Conservation (phyloP, 2,888 invertebrate species). For the Orchesellides sinensis region DNA sequence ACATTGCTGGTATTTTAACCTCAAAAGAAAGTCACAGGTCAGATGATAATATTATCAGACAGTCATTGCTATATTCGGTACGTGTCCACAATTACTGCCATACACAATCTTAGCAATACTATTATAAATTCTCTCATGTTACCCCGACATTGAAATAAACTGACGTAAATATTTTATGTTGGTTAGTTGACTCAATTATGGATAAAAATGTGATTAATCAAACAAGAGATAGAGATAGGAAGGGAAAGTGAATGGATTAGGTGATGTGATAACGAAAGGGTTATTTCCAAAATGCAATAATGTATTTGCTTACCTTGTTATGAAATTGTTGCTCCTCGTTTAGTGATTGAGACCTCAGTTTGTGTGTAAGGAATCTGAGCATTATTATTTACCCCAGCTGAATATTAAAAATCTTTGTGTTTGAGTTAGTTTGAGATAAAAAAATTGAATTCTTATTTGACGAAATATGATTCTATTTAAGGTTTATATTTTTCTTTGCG, state of each 20-base stretch:
- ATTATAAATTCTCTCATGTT: not conserved
- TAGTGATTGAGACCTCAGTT: slow-evolving; percentile 90
- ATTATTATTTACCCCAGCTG: slow-evolving; percentile 80
- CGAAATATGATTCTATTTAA: not conserved
- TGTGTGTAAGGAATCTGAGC: slow-evolving; percentile 91
- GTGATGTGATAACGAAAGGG: not conserved
- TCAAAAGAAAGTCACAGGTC: not conserved
- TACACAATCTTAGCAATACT: not conserved
- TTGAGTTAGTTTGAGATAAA: slow-evolving; percentile 13
- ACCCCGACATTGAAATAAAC: not conserved
- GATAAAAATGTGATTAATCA: too few species aligned
- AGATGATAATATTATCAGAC: not conserved
- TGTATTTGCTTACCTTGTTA: slow-evolving; percentile 81
- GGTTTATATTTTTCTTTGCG: not conserved
- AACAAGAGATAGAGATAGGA: too few species aligned
- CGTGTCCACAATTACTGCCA: not conserved
- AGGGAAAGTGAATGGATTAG: not conserved
- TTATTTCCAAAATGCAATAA: not conserved
- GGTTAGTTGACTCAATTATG: too few species aligned
- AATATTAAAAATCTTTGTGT: slow-evolving; percentile 48
- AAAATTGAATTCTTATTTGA: not conserved
- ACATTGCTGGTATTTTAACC: not conserved
- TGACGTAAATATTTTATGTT: not conserved
- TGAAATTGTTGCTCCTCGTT: slow-evolving; percentile 86
- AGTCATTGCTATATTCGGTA: too few species aligned